phyloP scores from a whole-genome alignment of 2,797 vertebrate genomes.

The Xiphophorus birchmanni region DNA sequence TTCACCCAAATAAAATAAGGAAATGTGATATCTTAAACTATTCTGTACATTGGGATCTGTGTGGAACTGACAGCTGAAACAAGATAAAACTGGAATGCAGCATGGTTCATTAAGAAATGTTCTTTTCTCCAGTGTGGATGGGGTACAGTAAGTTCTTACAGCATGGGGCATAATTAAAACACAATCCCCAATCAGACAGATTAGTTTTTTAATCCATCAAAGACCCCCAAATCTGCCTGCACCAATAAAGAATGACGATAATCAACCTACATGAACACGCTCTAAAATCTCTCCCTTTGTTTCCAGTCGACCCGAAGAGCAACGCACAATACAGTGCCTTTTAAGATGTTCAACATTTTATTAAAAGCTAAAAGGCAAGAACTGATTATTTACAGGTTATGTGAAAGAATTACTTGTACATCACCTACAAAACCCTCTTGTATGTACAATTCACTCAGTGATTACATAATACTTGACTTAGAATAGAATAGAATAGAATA shows the following conservation, averaged over 20 bases:
- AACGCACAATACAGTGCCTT: background rate
- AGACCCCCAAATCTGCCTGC: conserved; percentile 14
- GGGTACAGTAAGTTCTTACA: conserved; percentile 14
- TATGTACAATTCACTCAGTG: background rate
- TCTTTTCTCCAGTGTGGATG: background rate
- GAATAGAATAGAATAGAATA: no score
- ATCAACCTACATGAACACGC: conserved; percentile 5
- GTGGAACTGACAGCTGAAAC: background rate
- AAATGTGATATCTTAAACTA: background rate
- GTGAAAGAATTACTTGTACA: background rate
- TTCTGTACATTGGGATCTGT: background rate
- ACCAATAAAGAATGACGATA: conserved; percentile 17
- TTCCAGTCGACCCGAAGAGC: background rate
- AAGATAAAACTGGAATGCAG: background rate
- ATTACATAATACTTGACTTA: background rate
- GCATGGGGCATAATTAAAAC: conserved; percentile 45
- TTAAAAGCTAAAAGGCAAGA: background rate
- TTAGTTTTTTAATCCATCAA: conserved; percentile 52
- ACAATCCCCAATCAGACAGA: conserved; percentile 43
- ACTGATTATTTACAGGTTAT: background rate
- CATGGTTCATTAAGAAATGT: background rate
- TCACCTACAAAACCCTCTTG: background rate
- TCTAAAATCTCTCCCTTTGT: conserved; percentile 6
- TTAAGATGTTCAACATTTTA: background rate
- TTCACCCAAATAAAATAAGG: background rate